Evolutionary conservation across 2,113 vertebrate genomes (phyloP), one percentile per base, ranked within the genome.

Genomic region (Sclerurus mexicanus): DNA sequence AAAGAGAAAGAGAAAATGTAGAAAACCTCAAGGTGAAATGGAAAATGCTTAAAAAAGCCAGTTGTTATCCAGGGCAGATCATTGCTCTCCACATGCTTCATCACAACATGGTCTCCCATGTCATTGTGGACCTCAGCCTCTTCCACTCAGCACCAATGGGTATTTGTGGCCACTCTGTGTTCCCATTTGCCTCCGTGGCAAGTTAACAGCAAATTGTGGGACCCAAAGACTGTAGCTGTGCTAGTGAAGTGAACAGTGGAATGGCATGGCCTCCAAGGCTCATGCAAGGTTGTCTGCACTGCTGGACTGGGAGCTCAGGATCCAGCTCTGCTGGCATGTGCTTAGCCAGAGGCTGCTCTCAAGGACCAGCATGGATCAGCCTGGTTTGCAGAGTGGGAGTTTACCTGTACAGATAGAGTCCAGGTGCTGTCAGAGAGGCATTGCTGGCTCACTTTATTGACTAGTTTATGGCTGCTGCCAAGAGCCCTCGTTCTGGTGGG

Each of bases 401-500:
- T 85, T 73, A 33, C 27, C 5, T 0, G 0, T 15, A 10, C 1
- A 2, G 40, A 14, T 69, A 27, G n/a, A 14, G 19, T 14, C n/a
- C 2, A 0, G 66, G 40, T 2, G 0, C 77, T 87, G 24, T 11
- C 33, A 56, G 59, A 69, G 12, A 28, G 22, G 17, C 24, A 7
- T 27, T 4, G 2, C 15, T 81, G 46, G 4, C 37, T 66, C 46
- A 10, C 20, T 35, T 80, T 16, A 19, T 76, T 77, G 40, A 18
- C 27, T 80, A 11, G 27, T 85, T 77, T 19, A 56, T 50, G 33
- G 39, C 44, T 88, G 25, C 12, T 79, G 6, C 33, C 7, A 3
- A 31, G 52, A 78, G 31, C 40, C 18, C 17, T 59, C 55, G 20
- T 33, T 46, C 33, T 63, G 31, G 5, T 56, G 23, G 25, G 25